Percentiles rank a stretch among this genome's conserved stretches.
Conservation (phyloP, 2,797 vertebrate genomes). For the Eurystomus glaucurus region DNA sequence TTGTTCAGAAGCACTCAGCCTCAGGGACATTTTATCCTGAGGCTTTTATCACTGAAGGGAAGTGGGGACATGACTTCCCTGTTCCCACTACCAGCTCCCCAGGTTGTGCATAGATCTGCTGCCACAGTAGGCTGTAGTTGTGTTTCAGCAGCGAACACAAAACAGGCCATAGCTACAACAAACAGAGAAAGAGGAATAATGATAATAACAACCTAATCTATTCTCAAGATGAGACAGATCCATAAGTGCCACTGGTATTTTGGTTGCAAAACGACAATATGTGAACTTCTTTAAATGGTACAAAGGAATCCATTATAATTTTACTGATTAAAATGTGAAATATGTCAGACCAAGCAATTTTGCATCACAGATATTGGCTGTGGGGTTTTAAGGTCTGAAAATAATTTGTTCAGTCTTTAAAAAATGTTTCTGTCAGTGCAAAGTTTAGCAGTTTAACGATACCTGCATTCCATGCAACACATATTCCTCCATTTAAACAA, state of each 20-base stretch:
- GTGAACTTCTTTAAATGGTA: neutral
- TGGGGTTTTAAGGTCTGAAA: constrained; percentile 17
- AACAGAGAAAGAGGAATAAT: neutral
- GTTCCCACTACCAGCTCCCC: neutral
- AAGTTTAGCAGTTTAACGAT: neutral
- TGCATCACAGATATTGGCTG: neutral
- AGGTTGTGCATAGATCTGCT: neutral
- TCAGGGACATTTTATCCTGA: constrained; percentile 34
- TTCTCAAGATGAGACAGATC: neutral
- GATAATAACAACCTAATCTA: neutral
- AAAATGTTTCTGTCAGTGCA: neutral
- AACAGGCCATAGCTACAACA: neutral
- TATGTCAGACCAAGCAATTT: neutral
- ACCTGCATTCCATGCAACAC: neutral
- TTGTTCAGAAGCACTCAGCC: neutral
- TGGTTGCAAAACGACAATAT: neutral
- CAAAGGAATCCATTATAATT: neutral
- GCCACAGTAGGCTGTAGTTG: neutral
- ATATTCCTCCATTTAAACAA: neutral
- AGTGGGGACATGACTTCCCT: neutral
- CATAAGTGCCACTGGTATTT: neutral
- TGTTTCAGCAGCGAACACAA: neutral
- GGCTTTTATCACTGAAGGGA: constrained; percentile 35
- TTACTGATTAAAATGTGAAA: neutral
- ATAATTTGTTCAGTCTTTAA: neutral